Conservation (phyloP, 2,797 vertebrate genomes). For the Eulemur albifrons region DNA sequence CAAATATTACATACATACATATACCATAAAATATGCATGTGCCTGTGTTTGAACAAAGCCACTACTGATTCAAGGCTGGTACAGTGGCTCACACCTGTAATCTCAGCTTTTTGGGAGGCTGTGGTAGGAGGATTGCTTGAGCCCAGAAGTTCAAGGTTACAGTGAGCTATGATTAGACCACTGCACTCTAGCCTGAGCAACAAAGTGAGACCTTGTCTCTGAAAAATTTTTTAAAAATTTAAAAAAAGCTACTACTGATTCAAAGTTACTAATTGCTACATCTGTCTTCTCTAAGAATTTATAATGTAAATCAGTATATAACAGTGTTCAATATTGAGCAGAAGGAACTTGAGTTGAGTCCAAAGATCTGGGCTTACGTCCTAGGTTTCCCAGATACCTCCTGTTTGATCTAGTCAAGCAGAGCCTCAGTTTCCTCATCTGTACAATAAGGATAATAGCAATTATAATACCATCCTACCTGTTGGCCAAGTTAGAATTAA, state of each 20-base stretch:
- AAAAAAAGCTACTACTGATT: neutral
- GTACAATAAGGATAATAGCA: neutral
- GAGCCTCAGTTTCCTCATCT: slow-evolving; percentile 1
- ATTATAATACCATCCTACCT: neutral
- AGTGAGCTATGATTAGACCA: neutral
- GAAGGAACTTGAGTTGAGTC: neutral
- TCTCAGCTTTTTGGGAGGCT: neutral
- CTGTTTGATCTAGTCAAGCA: neutral
- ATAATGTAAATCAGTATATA: neutral
- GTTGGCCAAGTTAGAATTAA: neutral
- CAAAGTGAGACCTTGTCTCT: neutral
- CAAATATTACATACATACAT: neutral
- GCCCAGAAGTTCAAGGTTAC: neutral
- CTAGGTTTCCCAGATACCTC: neutral
- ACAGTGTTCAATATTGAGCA: neutral
- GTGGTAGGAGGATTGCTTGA: too few species aligned
- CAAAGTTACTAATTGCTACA: neutral
- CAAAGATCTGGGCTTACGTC: neutral
- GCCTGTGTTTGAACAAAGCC: neutral
- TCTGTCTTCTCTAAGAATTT: neutral
- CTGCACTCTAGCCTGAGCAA: neutral
- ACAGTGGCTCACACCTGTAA: neutral
- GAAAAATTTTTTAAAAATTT: neutral
- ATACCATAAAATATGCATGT: neutral
- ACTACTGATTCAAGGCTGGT: neutral